phyloP scores from a whole-genome alignment of 2,888 invertebrate species.

The Scaptomyza tumidula region DNA sequence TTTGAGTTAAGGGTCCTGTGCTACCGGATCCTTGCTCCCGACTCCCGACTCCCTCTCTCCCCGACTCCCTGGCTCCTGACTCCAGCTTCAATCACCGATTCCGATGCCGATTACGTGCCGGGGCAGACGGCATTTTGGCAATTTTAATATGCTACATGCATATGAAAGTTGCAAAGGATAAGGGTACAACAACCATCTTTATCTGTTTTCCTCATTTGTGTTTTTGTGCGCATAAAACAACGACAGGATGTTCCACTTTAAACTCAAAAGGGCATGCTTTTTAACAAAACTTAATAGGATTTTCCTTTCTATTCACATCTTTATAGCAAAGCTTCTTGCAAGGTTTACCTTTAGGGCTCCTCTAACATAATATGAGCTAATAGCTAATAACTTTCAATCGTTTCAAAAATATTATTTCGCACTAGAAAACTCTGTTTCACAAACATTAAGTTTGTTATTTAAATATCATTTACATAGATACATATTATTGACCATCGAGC shows the following conservation, averaged over 20 bases:
- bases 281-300: background rate
- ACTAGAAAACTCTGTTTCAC: no score
- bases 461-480: background rate
- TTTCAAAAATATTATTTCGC: background rate
- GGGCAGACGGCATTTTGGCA: slow-evolving; percentile 44
- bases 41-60: background rate
- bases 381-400: background rate
- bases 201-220: slow-evolving; percentile 8
- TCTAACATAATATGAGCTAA: background rate
- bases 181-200: slow-evolving; percentile 8
- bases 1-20: slow-evolving; percentile 42
- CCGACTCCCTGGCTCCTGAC: background rate
- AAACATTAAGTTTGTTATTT: background rate
- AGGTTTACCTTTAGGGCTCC: no score
- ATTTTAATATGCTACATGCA: slow-evolving; percentile 68
- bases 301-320: background rate
- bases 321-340: no score
- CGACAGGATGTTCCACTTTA: background rate
- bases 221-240: slow-evolving; percentile 1
- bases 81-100: slow-evolving; percentile 19
- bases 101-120: slow-evolving; percentile 52
- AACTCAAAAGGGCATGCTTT: background rate
- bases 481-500: background rate
- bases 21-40: slow-evolving; percentile 4
- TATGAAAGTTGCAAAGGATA: slow-evolving; percentile 39